A percentile compares a stretch with the other conserved stretches of the same genome.
phyloP scores from a whole-genome alignment of 2,113 vertebrate genomes.

The Phalacrocorax carbo region DNA sequence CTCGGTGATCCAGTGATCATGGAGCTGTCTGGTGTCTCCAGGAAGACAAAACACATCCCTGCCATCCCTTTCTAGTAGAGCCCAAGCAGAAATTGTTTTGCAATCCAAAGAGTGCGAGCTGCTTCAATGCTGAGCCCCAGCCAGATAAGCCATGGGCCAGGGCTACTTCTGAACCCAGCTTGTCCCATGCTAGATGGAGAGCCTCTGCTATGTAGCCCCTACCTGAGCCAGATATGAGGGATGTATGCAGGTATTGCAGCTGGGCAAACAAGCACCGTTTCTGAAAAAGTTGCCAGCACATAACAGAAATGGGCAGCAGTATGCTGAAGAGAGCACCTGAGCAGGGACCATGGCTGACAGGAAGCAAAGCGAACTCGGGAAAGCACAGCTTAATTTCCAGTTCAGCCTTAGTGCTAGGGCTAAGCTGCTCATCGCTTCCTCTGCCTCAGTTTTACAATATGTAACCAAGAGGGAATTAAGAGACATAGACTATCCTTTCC shows the following conservation, averaged over 20 bases:
- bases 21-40: neutral
- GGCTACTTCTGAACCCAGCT: neutral
- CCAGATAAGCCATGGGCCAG: neutral
- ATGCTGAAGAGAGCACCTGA: neutral
- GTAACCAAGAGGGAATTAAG: neutral
- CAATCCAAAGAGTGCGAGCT: neutral
- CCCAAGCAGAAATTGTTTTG: neutral
- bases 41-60: neutral
- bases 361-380: neutral
- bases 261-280: neutral
- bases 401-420: neutral
- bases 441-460: neutral
- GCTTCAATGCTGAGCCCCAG: neutral
- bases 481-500: neutral
- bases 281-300: neutral
- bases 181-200: neutral
- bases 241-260: neutral
- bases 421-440: neutral
- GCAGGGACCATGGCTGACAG: rapidly evolving
- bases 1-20: neutral
- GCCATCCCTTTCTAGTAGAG: neutral
- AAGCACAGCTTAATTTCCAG: neutral
- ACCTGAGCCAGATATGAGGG: neutral
- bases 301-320: neutral
- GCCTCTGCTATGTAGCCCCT: neutral